Percentiles rank a stretch among this genome's conserved stretches.
These are phyloP conservation scores for Danionella dracula DNA, from an alignment of 2,797 vertebrate species.

Conservation along the genomic window DNA sequence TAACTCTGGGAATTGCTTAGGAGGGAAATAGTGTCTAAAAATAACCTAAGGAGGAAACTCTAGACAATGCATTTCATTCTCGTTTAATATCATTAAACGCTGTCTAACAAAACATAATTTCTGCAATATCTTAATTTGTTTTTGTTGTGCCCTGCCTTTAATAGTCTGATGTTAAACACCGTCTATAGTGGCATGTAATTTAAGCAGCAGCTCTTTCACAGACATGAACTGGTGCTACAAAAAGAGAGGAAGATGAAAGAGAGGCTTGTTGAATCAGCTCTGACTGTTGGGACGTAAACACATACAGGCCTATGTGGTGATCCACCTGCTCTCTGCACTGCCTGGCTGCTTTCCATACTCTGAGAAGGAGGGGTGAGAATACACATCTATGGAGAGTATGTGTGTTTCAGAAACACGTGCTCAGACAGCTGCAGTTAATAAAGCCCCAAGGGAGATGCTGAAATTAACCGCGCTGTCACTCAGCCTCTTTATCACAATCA, in stretches of 20 bases:
- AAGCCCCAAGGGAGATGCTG: background rate
- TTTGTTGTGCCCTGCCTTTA: constrained; percentile 9
- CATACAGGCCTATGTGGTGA: background rate
- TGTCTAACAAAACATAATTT: too few species aligned
- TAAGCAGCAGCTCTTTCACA: background rate
- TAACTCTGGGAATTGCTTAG: background rate
- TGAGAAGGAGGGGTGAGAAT: background rate
- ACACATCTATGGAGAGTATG: background rate
- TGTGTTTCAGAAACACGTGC: background rate
- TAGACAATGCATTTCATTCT: constrained; percentile 23
- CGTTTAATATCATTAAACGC: background rate
- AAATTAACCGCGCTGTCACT: background rate
- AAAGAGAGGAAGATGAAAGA: constrained; percentile 5
- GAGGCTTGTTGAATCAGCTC: constrained; percentile 3
- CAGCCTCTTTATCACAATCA: background rate
- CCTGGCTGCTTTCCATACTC: constrained; percentile 1
- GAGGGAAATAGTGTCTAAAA: constrained; percentile 19
- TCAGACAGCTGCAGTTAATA: constrained; percentile 5
- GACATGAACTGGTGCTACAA: background rate
- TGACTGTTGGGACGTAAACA: background rate
- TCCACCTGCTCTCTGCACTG: constrained; percentile 18
- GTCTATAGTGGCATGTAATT: constrained; percentile 2
- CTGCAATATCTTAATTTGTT: constrained; percentile 8
- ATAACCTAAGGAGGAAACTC: constrained; percentile 3
- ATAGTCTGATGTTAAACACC: constrained; percentile 17